Base-by-base conservation (phyloP, 2,888 invertebrate species). In the Gerosis bhagava region DNA sequence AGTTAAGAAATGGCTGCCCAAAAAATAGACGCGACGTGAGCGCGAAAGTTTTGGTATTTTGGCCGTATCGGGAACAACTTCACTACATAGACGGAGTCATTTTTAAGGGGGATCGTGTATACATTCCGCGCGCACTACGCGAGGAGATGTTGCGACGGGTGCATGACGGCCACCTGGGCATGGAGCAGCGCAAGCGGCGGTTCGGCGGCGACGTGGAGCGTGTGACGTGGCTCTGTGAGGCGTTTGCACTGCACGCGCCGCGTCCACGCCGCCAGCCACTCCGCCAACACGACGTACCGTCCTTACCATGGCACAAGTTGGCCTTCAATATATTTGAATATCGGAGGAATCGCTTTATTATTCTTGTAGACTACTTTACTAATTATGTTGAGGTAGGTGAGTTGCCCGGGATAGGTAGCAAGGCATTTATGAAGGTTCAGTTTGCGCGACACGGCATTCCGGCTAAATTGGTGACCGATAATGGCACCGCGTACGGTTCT, bases 91-190 rank as follows among this genome's bases (percentile, higher is more conserved):
- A 61, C 25, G 62, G 56, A 4, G 12, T 63, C 1, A 46, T 62
- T 13, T 62, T 65, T 17, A 60, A 58, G 7, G 36, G 51, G 5
- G 34, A 62, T n/a, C 10, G 32, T 8, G 45, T 66, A 1, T 54
- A 51, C n/a, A 61, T 66, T 40, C 66, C 65, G 1, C 7, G 13
- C 5, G 3, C 7, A 0, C 19, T 65, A 22, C 42, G 42, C 0
- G 25, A 31, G 10, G 43, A 58, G 1, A 66, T 66, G 61, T 16
- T 64, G 13, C 4, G 15, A 0, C 32, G 50, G 1, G 46, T 64
- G 3, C 68, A 66, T 19, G 62, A 63, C 13, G 65, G 63, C 0
- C 66, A 65, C 41, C 12, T 63, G 6, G 66, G 63, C 0, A 60
- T 63, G 5, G 63, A 65, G 5, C 29, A 57, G 1, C 61, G 61